Evolutionary conservation across 2,113 vertebrate species (phyloP).

Genomic region (Empidonax traillii): DNA sequence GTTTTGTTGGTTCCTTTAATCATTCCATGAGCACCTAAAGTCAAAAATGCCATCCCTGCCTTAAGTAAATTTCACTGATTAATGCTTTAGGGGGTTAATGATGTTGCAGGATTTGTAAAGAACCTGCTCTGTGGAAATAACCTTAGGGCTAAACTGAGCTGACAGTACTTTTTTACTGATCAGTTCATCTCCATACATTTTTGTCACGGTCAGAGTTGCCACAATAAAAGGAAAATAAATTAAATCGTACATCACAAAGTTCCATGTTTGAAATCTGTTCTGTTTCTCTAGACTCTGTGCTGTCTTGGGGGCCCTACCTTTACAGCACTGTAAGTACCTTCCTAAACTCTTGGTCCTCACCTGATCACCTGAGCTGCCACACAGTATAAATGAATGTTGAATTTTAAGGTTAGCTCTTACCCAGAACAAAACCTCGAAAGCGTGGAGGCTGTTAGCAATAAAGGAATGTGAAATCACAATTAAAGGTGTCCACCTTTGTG

Average conservation of each 20-base stretch:
- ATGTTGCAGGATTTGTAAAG: not conserved
- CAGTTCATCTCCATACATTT: not conserved
- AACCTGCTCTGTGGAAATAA: not conserved
- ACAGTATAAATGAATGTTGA: not conserved
- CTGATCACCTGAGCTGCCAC: not conserved
- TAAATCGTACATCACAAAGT: not conserved
- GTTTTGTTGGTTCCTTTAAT: not conserved
- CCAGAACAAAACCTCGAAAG: not conserved
- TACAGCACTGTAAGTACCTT: slow-evolving; percentile 89
- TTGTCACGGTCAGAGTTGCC: not conserved
- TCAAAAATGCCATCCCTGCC: not conserved
- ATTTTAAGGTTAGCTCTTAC: not conserved
- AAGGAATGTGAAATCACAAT: not conserved
- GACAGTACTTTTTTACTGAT: not conserved
- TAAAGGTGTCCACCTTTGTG: not conserved
- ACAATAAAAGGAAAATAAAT: not conserved
- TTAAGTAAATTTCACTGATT: not conserved
- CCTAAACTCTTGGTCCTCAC: not conserved
- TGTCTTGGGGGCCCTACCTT: slow-evolving; percentile 95
- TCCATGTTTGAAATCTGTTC: not conserved
- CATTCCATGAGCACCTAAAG: not conserved
- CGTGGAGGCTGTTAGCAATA: not conserved
- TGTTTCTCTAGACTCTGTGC: slow-evolving; percentile 86
- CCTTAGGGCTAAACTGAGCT: not conserved
- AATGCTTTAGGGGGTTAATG: not conserved